Evolutionary conservation across 1,140 invertebrate genomes (phyloP).

Genomic region (Drosophila novamexicana): DNA sequence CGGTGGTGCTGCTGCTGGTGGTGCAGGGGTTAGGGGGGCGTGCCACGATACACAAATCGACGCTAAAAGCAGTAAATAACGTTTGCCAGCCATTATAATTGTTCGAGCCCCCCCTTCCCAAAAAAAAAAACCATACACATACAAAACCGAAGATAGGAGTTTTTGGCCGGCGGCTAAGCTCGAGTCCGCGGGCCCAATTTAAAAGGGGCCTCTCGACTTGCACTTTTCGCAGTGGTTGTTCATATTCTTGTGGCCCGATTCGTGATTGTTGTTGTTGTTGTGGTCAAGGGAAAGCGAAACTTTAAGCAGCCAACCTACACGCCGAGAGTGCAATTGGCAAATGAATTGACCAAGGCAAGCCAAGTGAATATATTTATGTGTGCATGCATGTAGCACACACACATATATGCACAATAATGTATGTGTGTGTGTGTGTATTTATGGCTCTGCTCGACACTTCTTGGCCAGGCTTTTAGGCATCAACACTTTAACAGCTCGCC

Average conservation of each 20-base stretch:
- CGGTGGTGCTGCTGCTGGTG: neutral
- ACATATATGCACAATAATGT: neutral
- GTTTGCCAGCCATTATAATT: conserved; percentile 43
- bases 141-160: neutral
- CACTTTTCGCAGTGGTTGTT: conserved; percentile 26
- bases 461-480: conserved; percentile 23
- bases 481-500: conserved; percentile 31
- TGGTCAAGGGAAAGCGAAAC: conserved; percentile 51
- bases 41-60: conserved; percentile 55
- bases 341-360: conserved; percentile 26
- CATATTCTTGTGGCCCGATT: conserved; percentile 7
- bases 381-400: neutral
- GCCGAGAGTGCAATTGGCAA: conserved; percentile 11
- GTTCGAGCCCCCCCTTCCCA: conserved; percentile 8
- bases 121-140: conserved; percentile 3
- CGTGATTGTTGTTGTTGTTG: conserved; percentile 24
- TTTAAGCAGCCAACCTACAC: conserved; percentile 37
- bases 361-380: neutral
- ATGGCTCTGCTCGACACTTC: conserved; percentile 30
- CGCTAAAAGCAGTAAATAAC: conserved; percentile 59
- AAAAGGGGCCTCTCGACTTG: conserved; percentile 22
- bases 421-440: conserved; percentile 12
- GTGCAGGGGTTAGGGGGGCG: conserved; percentile 32
- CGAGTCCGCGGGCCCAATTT: conserved; percentile 9
- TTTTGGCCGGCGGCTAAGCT: conserved; percentile 3